These are phyloP conservation scores for Drosophila atroscutellata DNA, from an alignment of 2,888 invertebrate genomes.

Conservation along the genomic window DNA sequence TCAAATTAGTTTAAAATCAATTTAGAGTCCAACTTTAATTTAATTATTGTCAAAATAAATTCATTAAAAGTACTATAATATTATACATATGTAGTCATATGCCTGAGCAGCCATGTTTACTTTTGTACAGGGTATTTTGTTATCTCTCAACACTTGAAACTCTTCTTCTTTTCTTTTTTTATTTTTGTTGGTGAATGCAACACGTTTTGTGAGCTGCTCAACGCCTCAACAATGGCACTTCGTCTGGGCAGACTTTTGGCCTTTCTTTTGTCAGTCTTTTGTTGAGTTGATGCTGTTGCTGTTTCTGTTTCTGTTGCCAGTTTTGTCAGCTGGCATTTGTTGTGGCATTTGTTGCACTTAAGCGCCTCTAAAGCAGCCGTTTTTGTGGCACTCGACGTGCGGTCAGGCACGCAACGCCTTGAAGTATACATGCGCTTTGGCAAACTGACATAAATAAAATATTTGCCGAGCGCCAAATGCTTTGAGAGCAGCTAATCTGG, in stretches of 20 bases:
- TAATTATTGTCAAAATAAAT: no score
- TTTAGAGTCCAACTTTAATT: no score
- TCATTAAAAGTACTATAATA: not conserved
- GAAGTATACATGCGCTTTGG: conserved; percentile 63
- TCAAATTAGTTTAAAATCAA: no score
- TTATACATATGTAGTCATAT: not conserved
- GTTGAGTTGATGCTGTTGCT: conserved; percentile 28
- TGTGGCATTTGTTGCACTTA: conserved; percentile 66
- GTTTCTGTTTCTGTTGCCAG: conserved; percentile 32
- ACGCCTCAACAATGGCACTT: conserved; percentile 72
- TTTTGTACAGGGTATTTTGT: not conserved
- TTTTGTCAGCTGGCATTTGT: conserved; percentile 43
- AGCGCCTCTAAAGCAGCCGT: conserved; percentile 45
- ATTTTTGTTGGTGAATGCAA: conserved; percentile 37
- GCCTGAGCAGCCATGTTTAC: not conserved
- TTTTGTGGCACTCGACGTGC: conserved; percentile 58
- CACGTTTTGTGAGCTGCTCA: conserved; percentile 63
- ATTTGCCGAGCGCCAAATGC: conserved; percentile 46
- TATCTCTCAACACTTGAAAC: not conserved
- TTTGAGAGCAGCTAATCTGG: conserved; percentile 61
- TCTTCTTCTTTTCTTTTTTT: not conserved
- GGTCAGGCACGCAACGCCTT: conserved; percentile 67
- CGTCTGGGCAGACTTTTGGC: conserved; percentile 40
- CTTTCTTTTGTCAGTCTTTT: conserved; percentile 45
- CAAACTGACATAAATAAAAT: conserved; percentile 68